phyloP scores from a whole-genome alignment of 2,113 vertebrate species.

The Lepus timidus region DNA sequence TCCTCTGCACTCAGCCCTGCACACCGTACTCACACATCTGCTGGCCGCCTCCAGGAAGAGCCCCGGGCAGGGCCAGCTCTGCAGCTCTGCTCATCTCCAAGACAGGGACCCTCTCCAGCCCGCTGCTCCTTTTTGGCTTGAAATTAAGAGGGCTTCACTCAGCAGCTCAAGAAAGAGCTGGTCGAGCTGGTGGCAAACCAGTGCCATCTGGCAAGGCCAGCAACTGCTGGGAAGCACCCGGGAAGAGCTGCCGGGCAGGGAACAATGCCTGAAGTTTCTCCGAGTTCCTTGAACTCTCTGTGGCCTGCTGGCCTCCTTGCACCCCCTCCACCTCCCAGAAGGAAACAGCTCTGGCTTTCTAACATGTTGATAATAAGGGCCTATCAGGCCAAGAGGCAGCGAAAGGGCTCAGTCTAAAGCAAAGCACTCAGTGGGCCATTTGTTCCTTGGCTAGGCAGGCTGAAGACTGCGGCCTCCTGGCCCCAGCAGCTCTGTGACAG shows the following conservation, averaged over 20 bases:
- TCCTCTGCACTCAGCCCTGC: background rate
- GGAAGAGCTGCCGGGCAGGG: background rate
- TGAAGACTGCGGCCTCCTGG: background rate
- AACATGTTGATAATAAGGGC: constrained; percentile 47
- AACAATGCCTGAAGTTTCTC: constrained; percentile 42
- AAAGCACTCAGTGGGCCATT: background rate
- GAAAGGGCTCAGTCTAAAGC: constrained; percentile 19
- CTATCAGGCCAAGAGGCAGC: constrained; percentile 28
- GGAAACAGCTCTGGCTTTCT: constrained; percentile 65
- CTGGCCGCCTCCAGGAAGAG: background rate
- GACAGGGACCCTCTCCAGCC: background rate
- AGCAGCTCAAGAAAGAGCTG: background rate
- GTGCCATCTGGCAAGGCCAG: background rate
- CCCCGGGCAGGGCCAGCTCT: background rate
- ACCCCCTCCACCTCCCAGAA: background rate
- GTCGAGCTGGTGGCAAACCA: background rate
- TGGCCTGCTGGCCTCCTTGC: constrained; percentile 18
- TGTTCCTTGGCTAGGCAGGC: background rate
- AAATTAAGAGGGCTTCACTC: background rate
- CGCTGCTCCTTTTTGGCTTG: background rate
- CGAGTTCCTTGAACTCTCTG: constrained; percentile 11
- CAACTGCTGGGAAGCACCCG: background rate
- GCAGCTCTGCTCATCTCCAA: background rate
- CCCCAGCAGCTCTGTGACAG: background rate
- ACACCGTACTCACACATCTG: background rate